These are phyloP conservation scores for Schlechtendalia chinensis DNA, from an alignment of 1,140 invertebrate species.

Conservation along the genomic window DNA sequence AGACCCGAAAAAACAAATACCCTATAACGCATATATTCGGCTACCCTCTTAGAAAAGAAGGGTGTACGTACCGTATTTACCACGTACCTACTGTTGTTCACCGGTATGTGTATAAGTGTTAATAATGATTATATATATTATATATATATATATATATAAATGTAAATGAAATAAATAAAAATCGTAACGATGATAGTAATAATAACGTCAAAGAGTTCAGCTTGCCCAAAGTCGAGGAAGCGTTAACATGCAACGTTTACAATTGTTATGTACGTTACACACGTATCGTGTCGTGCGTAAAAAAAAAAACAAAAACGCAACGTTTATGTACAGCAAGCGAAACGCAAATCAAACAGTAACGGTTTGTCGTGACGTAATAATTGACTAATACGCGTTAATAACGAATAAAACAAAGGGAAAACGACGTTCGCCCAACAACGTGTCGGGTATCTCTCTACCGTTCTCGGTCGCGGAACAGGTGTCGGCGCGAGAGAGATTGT, in stretches of 20 bases:
- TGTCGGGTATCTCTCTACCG: too few relatives aligned
- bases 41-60: neutral
- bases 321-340: conserved; percentile 6
- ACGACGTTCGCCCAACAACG: too few relatives aligned
- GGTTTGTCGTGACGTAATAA: too few relatives aligned
- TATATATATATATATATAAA: neutral
- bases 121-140: neutral
- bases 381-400: too few relatives aligned
- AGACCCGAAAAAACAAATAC: conserved; percentile 14
- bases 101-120: neutral
- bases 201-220: conserved; percentile 31
- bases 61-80: neutral
- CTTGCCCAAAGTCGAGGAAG: conserved; percentile 48
- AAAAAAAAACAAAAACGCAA: too few relatives aligned
- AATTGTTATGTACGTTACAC: neutral
- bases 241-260: conserved; percentile 23
- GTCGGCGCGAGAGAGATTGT: too few relatives aligned
- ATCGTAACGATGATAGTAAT: too few relatives aligned
- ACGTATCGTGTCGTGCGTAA: neutral
- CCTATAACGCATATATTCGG: neutral
- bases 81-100: neutral
- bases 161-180: too few relatives aligned
- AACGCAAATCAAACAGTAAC: too few relatives aligned
- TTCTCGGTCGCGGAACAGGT: too few relatives aligned
- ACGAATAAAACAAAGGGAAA: too few relatives aligned